Base-by-base conservation (phyloP, 2,113 vertebrate genomes). In the Silurus glanis region DNA sequence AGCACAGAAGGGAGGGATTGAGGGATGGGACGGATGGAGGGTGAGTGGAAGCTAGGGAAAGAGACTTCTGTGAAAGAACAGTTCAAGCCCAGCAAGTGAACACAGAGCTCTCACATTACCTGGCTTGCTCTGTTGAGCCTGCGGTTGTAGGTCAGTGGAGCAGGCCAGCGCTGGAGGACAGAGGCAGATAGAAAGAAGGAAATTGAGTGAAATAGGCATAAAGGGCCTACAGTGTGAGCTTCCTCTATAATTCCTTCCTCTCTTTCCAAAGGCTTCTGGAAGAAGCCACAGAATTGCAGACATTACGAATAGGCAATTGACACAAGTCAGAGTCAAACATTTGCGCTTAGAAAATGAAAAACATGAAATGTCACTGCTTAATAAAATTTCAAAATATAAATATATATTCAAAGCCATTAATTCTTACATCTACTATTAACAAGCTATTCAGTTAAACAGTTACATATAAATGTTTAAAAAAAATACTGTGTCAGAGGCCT, bases 101-200 rank as follows among this genome's bases (percentile, higher is more conserved):
- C 90, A 93, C 75, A 28, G 81, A 71, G 80, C 84, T 92, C 90
- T 91, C 49, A 0, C 84, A 90, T 93, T 91, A 91, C 92, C 92
- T 92, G 91, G 85, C 69, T 91, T 85, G 75, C 62, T 75, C 84
- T 21, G 47, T 64, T 7, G 74, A 76, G 87, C 81, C n/a, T 28
- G 61, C 9, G 61, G 86, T 75, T 55, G 71, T 78, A 86, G 86
- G 87, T 88, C 87, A 91, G 87, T 84, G 87, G 89, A 88, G 76
- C 87, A 87, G 80, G 82, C 82, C 76, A 75, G 28, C 21, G 12
- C 80, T 64, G 23, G 49, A 75, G 76, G 74, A 83, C 82, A 55
- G 80, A 69, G 72, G 5, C 62, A 25, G 80, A 84, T 59, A 78
- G 82, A 76, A 71, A 76, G 55, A 85, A 21, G 53, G 66, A 37